These are phyloP conservation scores for Phalera bucephala DNA, from an alignment of 2,888 invertebrate species.

Conservation along the genomic window DNA sequence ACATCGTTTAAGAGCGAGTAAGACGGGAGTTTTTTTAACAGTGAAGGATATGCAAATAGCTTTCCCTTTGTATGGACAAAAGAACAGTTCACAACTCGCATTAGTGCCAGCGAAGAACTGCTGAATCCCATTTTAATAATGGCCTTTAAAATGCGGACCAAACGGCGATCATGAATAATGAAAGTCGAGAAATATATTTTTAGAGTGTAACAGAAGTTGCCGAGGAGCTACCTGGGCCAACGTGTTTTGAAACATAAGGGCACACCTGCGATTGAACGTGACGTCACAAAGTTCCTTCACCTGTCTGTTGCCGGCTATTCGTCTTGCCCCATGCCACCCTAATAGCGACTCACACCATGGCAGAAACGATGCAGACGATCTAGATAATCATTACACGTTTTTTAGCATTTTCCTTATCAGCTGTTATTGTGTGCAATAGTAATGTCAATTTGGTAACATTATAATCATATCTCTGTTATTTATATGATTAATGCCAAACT, in stretches of 20 bases:
- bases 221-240: constrained; percentile 36
- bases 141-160: constrained; percentile 34
- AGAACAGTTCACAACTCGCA: constrained; percentile 57
- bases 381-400: constrained; percentile 17
- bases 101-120: constrained; percentile 49
- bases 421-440: constrained; percentile 33
- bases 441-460: constrained; percentile 5
- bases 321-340: constrained; percentile 38
- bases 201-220: constrained; percentile 17
- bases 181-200: constrained; percentile 33
- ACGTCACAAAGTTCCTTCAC: constrained; percentile 62
- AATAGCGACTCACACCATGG: constrained; percentile 36
- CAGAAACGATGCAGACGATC: constrained; percentile 35
- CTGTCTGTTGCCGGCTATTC: constrained; percentile 47
- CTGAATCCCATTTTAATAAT: constrained; percentile 51
- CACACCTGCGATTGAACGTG: constrained; percentile 56
- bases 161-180: constrained; percentile 31
- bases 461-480: constrained; percentile 6
- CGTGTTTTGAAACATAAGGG: constrained; percentile 42
- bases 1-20: constrained; percentile 35
- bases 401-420: constrained; percentile 26
- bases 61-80: constrained; percentile 50
- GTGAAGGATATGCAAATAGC: constrained; percentile 54
- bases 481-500: no score
- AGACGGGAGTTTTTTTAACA: constrained; percentile 37